Evolutionary conservation across 2,113 vertebrate species (phyloP), one percentile per base, ranked within the genome.

Genomic region (Sigmodon hispidus): DNA sequence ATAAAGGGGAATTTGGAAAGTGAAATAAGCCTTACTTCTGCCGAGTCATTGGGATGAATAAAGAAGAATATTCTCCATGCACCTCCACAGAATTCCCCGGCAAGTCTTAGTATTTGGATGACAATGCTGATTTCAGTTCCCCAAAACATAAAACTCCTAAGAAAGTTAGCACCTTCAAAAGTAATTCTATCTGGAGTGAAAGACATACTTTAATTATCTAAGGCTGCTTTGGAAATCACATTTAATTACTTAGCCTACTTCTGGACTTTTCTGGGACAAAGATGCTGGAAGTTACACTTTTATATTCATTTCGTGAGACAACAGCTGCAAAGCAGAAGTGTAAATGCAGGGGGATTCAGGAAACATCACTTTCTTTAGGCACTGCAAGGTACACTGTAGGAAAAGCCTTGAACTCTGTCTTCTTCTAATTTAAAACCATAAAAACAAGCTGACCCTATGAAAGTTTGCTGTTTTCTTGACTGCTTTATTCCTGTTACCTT

Each of bases 101-200:
- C 43, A 91, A 29, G 8, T 93, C 24, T 69, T 85, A 73, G 86
- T 5, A 12, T 72, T 52, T 21, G 52, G 61, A 89, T 61, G 73
- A 84, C n/a, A 94, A 93, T 89, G 89, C 36, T 67, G 40, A 92
- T 95, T 91, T 97, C 85, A 95, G 83, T 95, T 96, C 89, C 77
- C 79, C 81, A 96, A 95, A 93, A 93, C 59, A 77, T 84, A 92
- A 87, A 93, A 57, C 76, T 81, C 61, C 29, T 75, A 87, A 91
- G 70, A 48, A 97, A 80, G 57, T 40, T 48, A 79, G 84, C 55
- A 76, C 22, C 22, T 92, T 50, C 34, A 15, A 40, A 24, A 80
- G 36, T 61, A 79, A 77, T 70, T 90, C 75, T 87, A 48, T 89
- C 87, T 92, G 79, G n/a, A 84, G 29, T 59, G 15, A 45, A 77